Evolutionary conservation across 2,888 invertebrate genomes (phyloP), one percentile per base, ranked within the genome.

Genomic region (Lasiommata megera): DNA sequence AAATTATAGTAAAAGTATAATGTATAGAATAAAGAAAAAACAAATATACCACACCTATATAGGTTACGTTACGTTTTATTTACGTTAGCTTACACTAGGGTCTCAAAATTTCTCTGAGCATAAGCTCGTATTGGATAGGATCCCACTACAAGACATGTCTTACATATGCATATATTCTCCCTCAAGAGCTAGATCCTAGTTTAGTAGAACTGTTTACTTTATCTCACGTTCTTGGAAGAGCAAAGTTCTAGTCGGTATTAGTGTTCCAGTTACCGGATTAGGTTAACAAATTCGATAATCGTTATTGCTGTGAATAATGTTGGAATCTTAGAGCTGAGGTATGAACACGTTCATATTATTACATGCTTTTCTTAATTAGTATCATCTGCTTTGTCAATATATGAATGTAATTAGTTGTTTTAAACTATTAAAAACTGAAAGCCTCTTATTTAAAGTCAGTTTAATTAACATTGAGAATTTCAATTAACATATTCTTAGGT

Each of bases 211-310:
- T 46, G 56, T 52, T 56, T 56, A 37, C 56, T 18, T 56, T 44
- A 56, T 56, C 44, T 38, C 31, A 37, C 52, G 38, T 38, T 56
- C 51, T 28, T 28, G 46, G 54, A 23, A 23, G 23, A 12, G 8
- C n/a, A 18, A 43, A 52, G 41, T 56, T 56, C 14, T 17, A 34
- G 16, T 52, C 9, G 44, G 37, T 43, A 51, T 51, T 29, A 46
- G 56, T 23, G 23, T 46, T 52, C n/a, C 28, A 44, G 51, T 52
- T 29, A 12, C 36, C 29, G 31, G 51, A 56, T 52, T 56, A 52
- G 51, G 56, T 56, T 52, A 56, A 37, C 56, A 46, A 46, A 52
- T 56, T 56, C 44, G 38, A 38, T 56, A 56, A 52, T 56, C 52
- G 51, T 44, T 44, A 56, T 56, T 56, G 29, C 52, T 34, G 29